Base-by-base conservation (phyloP, 2,113 vertebrate species). In the Anolis carolinensis region DNA sequence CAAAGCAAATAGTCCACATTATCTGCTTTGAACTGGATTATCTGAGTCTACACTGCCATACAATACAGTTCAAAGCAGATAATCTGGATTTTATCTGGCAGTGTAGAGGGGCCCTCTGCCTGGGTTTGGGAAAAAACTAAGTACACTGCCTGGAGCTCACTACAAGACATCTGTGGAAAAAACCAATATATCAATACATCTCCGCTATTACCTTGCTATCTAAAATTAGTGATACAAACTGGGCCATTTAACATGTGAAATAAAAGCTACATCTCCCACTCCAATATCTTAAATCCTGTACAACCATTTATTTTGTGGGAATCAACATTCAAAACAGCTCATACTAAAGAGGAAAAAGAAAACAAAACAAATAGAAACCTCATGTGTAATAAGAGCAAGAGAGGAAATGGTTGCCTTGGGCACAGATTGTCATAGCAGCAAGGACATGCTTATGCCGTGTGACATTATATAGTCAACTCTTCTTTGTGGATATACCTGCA, bases 311-410 rank as follows among this genome's bases (percentile, higher is more conserved):
- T 90, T 92, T 88, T 93, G 90, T 89, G 90, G 63, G 91, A 85
- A 93, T 89, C 92, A 86, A 90, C 91, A 91, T 89, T 90, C 72
- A 70, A 87, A 91, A 88, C 88, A 87, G 88, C 92, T 92, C 93
- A 91, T 87, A 88, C 88, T 86, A 92, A 48, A 77, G 77, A 89
- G 82, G 71, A 92, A 89, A 88, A 93, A 93, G 89, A 88, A 92
- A 91, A 89, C 30, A 86, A 88, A 30, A 48, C 86, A 93, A 93
- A 95, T 23, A 1, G 82, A 92, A 92, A 89, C 67, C 91, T 87
- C 20, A 70, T 86, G 88, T 70, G 65, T 27, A 11, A 55, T 1
- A 4, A 20, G 87, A 68, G 55, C 11, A 13, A 10, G 21, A 52
- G 1, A 39, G 1, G 23, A 75, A 16, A 86, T 86, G 77, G 83